Evolutionary conservation across 2,888 invertebrate species (phyloP).

Genomic region (Carterocephalus palaemon): DNA sequence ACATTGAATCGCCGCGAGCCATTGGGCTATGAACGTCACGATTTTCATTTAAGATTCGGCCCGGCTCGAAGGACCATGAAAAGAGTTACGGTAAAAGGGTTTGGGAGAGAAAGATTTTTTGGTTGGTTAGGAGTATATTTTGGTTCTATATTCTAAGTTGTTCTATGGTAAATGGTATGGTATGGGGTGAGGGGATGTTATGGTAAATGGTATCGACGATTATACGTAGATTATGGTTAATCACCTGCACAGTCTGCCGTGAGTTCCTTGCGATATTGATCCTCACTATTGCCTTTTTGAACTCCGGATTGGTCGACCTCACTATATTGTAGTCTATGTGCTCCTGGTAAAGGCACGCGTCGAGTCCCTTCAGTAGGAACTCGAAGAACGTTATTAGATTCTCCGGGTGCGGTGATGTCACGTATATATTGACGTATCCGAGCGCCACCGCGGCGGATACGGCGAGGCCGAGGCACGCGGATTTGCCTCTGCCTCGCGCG

Average conservation of each 20-base stretch:
- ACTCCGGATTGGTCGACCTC: conserved; percentile 96
- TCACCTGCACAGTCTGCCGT: conserved; percentile 94
- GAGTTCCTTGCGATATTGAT: conserved; percentile 95
- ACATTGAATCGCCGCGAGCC: too few relatives aligned
- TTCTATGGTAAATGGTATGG: too few relatives aligned
- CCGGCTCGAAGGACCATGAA: too few relatives aligned
- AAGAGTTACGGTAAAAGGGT: too few relatives aligned
- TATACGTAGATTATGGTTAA: too few relatives aligned
- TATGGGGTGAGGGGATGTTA: too few relatives aligned
- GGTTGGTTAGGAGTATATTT: too few relatives aligned
- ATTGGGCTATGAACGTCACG: too few relatives aligned
- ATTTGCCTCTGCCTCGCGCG: conserved; percentile 98
- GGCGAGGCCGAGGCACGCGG: conserved; percentile 96
- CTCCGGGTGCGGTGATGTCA: conserved; percentile 98
- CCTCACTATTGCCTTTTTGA: conserved; percentile 96
- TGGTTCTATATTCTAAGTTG: too few relatives aligned
- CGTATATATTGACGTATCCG: conserved; percentile 95
- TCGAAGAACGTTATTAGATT: conserved; percentile 98
- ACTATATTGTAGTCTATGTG: conserved; percentile 97
- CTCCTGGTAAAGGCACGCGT: conserved; percentile 95
- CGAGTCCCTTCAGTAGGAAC: conserved; percentile 96
- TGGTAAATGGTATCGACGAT: too few relatives aligned
- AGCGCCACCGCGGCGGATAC: conserved; percentile 92
- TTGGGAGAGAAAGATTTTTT: too few relatives aligned
- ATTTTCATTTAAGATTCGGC: too few relatives aligned